phyloP scores from a whole-genome alignment of 2,797 vertebrate genomes.

The Synanceia verrucosa region DNA sequence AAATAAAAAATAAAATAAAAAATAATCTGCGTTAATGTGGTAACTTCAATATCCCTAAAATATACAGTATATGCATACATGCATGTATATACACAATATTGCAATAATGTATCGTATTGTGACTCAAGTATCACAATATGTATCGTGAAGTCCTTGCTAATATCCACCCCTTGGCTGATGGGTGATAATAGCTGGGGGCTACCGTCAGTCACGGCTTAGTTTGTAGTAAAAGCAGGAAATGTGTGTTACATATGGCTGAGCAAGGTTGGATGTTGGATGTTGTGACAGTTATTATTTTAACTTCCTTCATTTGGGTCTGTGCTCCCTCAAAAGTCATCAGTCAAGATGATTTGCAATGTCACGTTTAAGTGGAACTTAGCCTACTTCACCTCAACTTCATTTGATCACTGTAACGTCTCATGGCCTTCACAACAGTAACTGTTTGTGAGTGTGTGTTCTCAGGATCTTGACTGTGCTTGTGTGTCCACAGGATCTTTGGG shows the following conservation, averaged over 20 bases:
- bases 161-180: too few species aligned
- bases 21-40: too few species aligned
- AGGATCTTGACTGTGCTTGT: slow-evolving; percentile 24
- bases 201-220: background rate
- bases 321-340: background rate
- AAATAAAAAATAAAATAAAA: too few species aligned
- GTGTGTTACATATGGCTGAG: background rate
- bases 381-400: background rate
- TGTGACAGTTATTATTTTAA: background rate
- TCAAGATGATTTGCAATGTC: background rate
- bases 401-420: slow-evolving; percentile 16
- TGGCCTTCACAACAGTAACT: slow-evolving; percentile 36
- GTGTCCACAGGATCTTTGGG: slow-evolving; percentile 48
- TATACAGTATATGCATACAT: too few species aligned
- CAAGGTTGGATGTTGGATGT: background rate
- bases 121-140: too few species aligned
- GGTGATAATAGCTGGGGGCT: background rate
- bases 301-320: background rate
- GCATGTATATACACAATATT: too few species aligned
- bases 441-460: slow-evolving; percentile 11
- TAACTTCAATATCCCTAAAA: too few species aligned
- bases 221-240: background rate
- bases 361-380: background rate
- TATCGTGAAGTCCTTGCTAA: too few species aligned
- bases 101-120: too few species aligned